Percentiles rank a stretch among this genome's conserved stretches.
phyloP scores from a whole-genome alignment of 2,797 vertebrate genomes.

The Adrianichthys oophorus region DNA sequence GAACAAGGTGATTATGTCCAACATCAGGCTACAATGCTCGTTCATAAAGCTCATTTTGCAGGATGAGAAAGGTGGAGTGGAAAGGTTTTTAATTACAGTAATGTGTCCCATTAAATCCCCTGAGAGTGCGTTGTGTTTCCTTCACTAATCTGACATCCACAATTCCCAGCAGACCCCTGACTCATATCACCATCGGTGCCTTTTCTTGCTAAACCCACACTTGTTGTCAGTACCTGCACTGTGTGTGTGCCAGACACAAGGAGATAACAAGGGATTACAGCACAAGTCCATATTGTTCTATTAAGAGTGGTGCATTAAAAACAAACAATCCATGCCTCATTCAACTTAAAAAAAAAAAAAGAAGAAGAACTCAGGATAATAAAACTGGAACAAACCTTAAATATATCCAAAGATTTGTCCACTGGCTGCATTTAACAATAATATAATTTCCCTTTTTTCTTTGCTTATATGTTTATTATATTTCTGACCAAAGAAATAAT shows the following conservation, averaged over 20 bases:
- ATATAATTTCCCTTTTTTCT: neutral
- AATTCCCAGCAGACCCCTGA: slow-evolving; percentile 43
- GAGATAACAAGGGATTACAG: slow-evolving; percentile 70
- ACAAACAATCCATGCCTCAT: slow-evolving; percentile 57
- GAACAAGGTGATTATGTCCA: slow-evolving; percentile 26
- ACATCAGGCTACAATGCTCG: slow-evolving; percentile 2
- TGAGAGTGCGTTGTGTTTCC: slow-evolving; percentile 31
- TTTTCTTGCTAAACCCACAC: slow-evolving; percentile 24
- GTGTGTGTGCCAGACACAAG: slow-evolving; percentile 36
- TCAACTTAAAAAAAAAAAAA: slow-evolving; percentile 23
- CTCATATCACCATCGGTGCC: slow-evolving; percentile 30
- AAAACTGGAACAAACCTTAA: slow-evolving; percentile 22
- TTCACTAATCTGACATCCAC: slow-evolving; percentile 28
- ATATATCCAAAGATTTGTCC: slow-evolving; percentile 17
- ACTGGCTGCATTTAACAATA: neutral
- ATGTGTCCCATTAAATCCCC: slow-evolving; percentile 45
- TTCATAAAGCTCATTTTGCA: slow-evolving; percentile 17
- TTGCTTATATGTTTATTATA: neutral
- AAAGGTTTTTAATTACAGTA: slow-evolving; percentile 61
- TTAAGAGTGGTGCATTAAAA: slow-evolving; percentile 58
- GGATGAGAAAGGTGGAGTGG: slow-evolving; percentile 22
- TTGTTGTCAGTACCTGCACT: neutral
- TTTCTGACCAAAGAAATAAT: no score
- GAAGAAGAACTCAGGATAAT: slow-evolving; percentile 1
- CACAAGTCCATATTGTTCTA: slow-evolving; percentile 39